Evolutionary conservation across 2,797 vertebrate species (phyloP), one percentile per base, ranked within the genome.

Genomic region (Lutjanus argentimaculatus): DNA sequence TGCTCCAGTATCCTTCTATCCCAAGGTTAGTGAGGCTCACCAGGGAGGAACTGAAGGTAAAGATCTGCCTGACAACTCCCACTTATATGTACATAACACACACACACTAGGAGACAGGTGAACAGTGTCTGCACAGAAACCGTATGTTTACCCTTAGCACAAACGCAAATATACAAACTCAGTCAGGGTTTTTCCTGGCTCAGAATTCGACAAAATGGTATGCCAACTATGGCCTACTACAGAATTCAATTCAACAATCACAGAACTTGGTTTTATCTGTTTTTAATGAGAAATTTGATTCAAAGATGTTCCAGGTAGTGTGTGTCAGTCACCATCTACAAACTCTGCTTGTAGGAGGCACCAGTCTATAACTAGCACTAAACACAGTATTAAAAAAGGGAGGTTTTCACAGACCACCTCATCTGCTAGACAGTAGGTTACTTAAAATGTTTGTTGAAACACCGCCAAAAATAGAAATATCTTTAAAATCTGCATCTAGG

Each of bases 21-120:
- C 88, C 93, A 95, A 94, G 93, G 94, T 95, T 91, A 94, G 87
- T 83, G 83, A 85, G 85, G 73, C 69, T 87, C 82, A 88, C 69
- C 1, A 59, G 80, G 86, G 86, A 88, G 85, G 55, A 75, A 77
- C 79, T 84, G 72, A 79, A 86, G 77, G 84, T 83, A 88, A 89
- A 89, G 68, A 80, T 90, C 86, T 91, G 87, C 75, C 78, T 74
- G 64, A 88, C 70, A 81, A 84, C 78, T 81, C 56, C 11, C 6
- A n/a, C 17, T 75, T 62, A 63, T 51, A 78, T 63, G 73, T 36
- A 62, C 53, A 72, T 30, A 52, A 7, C 42, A 43, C 40, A 51
- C 71, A 84, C 72, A 73, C 68, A 67, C 17, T 22, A 40, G 19
- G 63, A 67, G 75, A 75, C 46, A 73, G 57, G 71, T 86, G 56